Percentiles rank a stretch among this genome's conserved stretches.
These are phyloP conservation scores for Bicyclus anynana DNA, from an alignment of 1,140 invertebrate genomes.

Conservation along the genomic window DNA sequence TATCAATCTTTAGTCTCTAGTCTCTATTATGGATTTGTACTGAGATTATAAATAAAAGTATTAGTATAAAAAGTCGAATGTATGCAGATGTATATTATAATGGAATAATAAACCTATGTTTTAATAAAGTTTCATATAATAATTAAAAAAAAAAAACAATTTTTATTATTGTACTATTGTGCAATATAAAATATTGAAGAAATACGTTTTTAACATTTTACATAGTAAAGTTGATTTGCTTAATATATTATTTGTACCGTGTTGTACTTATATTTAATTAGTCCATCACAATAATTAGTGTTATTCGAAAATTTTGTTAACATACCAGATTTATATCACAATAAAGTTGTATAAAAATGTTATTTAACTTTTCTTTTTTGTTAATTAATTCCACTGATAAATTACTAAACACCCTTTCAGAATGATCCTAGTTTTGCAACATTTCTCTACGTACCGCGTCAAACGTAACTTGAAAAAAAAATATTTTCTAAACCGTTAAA, in stretches of 20 bases:
- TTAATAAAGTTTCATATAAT: too few species aligned
- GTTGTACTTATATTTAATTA: not conserved
- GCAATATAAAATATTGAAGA: not conserved
- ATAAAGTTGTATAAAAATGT: slow-evolving; percentile 1
- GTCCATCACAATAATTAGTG: not conserved
- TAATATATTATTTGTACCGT: not conserved
- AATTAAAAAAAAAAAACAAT: too few species aligned
- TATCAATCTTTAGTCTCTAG: not conserved
- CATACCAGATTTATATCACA: not conserved
- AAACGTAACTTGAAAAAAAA: too few species aligned
- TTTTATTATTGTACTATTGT: too few species aligned
- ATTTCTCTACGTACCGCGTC: slow-evolving; percentile 23
- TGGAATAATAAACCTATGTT: too few species aligned
- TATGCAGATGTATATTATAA: too few species aligned
- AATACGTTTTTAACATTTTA: not conserved
- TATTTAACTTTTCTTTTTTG: slow-evolving; percentile 10
- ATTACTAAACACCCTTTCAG: slow-evolving; percentile 3
- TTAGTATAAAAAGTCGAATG: too few species aligned
- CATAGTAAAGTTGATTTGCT: not conserved
- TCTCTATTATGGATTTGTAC: not conserved
- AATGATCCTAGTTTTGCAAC: slow-evolving; percentile 25
- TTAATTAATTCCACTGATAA: slow-evolving; percentile 10
- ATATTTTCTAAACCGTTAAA: too few species aligned
- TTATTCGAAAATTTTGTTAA: not conserved
- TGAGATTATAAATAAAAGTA: not conserved